phyloP scores from a whole-genome alignment of 1,140 invertebrate genomes.

The Drosophila tristis region DNA sequence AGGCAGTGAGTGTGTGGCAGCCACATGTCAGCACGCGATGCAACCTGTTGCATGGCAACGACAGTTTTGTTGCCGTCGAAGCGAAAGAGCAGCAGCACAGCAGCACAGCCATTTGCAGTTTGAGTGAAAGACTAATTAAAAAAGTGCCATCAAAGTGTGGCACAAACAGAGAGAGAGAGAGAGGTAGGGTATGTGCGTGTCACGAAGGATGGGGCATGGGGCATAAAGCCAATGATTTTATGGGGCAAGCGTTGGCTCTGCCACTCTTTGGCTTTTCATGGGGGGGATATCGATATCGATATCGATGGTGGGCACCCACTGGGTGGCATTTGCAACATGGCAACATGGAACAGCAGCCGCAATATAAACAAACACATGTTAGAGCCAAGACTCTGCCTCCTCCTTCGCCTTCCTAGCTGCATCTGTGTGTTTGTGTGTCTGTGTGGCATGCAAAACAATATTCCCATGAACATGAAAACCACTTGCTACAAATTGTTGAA shows the following conservation, averaged over 20 bases:
- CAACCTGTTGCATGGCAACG: constrained; percentile 34
- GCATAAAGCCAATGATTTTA: constrained; percentile 68
- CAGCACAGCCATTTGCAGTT: constrained; percentile 5
- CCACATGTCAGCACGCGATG: constrained; percentile 1
- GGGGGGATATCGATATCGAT: constrained; percentile 23
- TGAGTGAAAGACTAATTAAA: constrained; percentile 66
- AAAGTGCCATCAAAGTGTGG: constrained; percentile 80
- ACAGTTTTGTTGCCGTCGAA: constrained; percentile 50
- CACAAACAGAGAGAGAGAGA: constrained; percentile 30
- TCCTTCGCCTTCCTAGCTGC: constrained; percentile 12
- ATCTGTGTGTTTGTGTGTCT: background rate
- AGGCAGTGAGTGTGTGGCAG: constrained; percentile 30
- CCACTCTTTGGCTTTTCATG: background rate
- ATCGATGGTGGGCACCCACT: constrained; percentile 41
- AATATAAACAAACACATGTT: constrained; percentile 69
- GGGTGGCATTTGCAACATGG: constrained; percentile 64
- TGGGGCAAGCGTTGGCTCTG: constrained; percentile 14
- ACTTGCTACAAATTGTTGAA: constrained; percentile 82
- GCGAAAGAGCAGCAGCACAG: constrained; percentile 6
- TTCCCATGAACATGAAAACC: constrained; percentile 82
- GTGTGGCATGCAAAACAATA: constrained; percentile 73
- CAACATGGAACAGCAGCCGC: constrained; percentile 48
- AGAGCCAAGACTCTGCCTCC: constrained; percentile 3
- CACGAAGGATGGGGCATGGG: constrained; percentile 27
- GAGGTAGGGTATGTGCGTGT: constrained; percentile 46